phyloP scores from a whole-genome alignment of 1,140 invertebrate species.

The Drosophila repleta region DNA sequence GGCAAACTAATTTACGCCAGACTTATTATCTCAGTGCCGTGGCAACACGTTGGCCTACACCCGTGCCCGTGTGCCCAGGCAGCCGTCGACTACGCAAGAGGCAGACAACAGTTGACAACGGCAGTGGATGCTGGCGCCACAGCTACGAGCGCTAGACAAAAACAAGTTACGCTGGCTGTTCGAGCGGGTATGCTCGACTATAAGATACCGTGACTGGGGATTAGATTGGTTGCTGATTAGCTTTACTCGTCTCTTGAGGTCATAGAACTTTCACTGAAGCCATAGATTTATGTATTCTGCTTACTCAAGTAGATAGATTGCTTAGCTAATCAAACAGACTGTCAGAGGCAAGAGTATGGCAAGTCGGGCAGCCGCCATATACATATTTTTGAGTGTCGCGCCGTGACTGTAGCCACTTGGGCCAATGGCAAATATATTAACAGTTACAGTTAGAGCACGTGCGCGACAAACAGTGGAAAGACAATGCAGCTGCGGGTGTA shows the following conservation, averaged over 20 bases:
- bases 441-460: constrained; percentile 41
- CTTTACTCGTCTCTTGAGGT: too few species aligned
- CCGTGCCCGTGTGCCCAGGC: constrained; percentile 11
- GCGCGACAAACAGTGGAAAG: constrained; percentile 30
- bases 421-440: constrained; percentile 64
- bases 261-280: neutral
- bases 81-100: constrained; percentile 7
- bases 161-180: constrained; percentile 13
- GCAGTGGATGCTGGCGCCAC: constrained; percentile 25
- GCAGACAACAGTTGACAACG: constrained; percentile 40
- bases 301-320: too few species aligned
- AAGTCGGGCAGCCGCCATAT: constrained; percentile 2
- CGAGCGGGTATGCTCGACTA: neutral
- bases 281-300: too few species aligned
- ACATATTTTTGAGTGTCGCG: neutral
- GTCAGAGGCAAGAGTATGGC: neutral
- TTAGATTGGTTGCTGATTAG: too few species aligned
- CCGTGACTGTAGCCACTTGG: constrained; percentile 49
- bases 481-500: constrained; percentile 34
- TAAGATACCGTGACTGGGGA: neutral
- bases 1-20: constrained; percentile 81
- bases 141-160: constrained; percentile 33
- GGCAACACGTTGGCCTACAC: constrained; percentile 59
- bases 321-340: too few species aligned
- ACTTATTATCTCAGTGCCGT: constrained; percentile 73